phyloP scores from a whole-genome alignment of 2,113 vertebrate species.

The Beaufortia kweichowensis region DNA sequence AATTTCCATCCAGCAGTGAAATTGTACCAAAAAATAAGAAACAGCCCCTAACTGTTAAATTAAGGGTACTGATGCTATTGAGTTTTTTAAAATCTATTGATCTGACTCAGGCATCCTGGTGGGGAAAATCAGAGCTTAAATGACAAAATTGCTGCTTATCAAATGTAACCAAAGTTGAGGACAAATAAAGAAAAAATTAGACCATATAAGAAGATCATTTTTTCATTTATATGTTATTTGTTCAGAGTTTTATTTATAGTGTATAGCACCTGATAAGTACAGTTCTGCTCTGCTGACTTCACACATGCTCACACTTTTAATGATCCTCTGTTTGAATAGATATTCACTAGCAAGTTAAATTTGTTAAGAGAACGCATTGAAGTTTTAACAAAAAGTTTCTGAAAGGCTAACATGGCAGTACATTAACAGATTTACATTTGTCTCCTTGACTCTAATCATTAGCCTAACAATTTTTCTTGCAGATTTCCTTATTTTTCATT shows the following conservation, averaged over 20 bases:
- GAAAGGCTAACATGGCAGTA: slow-evolving; percentile 13
- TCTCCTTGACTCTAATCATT: slow-evolving; percentile 31
- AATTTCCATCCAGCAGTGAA: not conserved
- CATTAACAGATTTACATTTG: slow-evolving; percentile 30
- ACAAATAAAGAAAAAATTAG: not conserved
- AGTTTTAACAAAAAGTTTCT: slow-evolving; percentile 8
- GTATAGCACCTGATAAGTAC: not conserved
- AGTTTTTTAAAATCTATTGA: slow-evolving; percentile 24
- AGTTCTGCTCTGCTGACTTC: slow-evolving; percentile 13
- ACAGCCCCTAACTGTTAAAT: not conserved
- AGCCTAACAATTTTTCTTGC: slow-evolving; percentile 36
- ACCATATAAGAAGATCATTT: not conserved
- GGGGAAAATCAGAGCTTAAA: slow-evolving; percentile 12
- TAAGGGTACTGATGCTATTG: not conserved
- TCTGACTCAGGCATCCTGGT: not conserved
- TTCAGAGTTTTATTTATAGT: not conserved
- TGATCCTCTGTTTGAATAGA: slow-evolving; percentile 42
- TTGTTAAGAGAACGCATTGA: slow-evolving; percentile 26
- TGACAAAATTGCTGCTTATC: slow-evolving; percentile 29
- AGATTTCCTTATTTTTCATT: not conserved
- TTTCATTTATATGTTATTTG: no score
- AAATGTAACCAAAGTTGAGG: slow-evolving; percentile 10
- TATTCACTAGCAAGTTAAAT: slow-evolving; percentile 21
- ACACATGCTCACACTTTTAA: slow-evolving; percentile 26
- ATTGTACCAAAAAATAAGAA: not conserved